Evolutionary conservation across 2,797 vertebrate genomes (phyloP).

Genomic region (Gorsachius magnificus): DNA sequence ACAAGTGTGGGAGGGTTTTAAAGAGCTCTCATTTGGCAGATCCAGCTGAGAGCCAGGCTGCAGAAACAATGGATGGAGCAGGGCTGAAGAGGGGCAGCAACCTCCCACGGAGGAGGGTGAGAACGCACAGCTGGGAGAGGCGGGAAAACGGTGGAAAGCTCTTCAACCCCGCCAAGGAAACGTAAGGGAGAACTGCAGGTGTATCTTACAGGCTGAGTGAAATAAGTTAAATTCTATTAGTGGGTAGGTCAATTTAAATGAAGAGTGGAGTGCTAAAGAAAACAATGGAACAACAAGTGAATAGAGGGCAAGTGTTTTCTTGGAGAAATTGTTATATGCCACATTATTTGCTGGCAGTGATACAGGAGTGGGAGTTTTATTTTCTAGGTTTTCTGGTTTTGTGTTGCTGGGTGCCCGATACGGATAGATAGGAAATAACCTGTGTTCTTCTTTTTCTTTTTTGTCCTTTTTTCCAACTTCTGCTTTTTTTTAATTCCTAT

Average conservation of each 20-base stretch:
- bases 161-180: background rate
- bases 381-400: background rate
- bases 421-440: background rate
- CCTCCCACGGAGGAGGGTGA: background rate
- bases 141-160: background rate
- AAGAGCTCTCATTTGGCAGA: background rate
- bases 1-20: background rate
- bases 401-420: background rate
- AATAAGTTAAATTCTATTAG: conserved; percentile 41
- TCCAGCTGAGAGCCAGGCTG: background rate
- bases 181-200: background rate
- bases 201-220: background rate
- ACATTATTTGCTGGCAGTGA: background rate
- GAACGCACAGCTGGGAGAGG: conserved; percentile 18
- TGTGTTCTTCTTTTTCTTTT: background rate
- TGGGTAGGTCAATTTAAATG: conserved; percentile 11
- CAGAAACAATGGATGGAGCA: background rate
- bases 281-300: background rate
- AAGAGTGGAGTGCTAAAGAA: background rate
- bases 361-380: background rate
- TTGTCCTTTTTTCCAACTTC: background rate
- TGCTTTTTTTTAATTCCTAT: background rate
- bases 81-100: background rate
- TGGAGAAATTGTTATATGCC: background rate
- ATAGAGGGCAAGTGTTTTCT: background rate